Conservation (phyloP, 1,140 invertebrate species). For the Trichonephila inaurata region DNA sequence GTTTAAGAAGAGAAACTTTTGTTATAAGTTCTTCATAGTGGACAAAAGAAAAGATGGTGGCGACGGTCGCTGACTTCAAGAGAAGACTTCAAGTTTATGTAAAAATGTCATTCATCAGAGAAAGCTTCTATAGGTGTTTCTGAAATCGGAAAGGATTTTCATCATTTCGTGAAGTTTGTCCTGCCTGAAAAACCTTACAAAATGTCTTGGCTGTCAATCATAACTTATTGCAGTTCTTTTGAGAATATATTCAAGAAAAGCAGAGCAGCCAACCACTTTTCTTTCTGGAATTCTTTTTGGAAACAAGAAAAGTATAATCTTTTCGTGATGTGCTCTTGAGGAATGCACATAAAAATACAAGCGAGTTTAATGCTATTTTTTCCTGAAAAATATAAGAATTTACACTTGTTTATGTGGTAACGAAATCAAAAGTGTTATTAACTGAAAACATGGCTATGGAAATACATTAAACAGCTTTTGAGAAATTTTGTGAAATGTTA, state of each 20-base stretch:
- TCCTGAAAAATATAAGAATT: no score
- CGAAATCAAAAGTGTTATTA: no score
- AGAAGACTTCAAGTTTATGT: slow-evolving; percentile 31
- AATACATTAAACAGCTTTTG: no score
- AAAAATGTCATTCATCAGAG: slow-evolving; percentile 26
- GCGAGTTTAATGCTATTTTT: no score
- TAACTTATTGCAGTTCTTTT: slow-evolving; percentile 33
- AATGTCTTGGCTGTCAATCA: slow-evolving; percentile 17
- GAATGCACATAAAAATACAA: no score
- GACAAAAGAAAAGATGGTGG: background rate
- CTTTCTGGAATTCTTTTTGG: no score
- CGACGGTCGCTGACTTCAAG: background rate
- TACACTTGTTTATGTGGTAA: no score
- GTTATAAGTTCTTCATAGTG: background rate
- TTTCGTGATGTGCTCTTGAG: no score
- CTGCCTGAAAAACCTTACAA: background rate
- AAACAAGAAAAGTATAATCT: no score
- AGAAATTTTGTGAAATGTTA: no score
- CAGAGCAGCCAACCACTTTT: slow-evolving; percentile 78
- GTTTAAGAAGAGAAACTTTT: background rate
- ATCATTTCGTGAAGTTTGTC: background rate
- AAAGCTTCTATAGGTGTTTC: background rate
- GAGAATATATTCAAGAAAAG: slow-evolving; percentile 85
- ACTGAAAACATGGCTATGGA: no score
- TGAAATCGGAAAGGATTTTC: slow-evolving; percentile 49